These are phyloP conservation scores for Pissodes strobi DNA, from an alignment of 1,140 invertebrate genomes.

Conservation along the genomic window DNA sequence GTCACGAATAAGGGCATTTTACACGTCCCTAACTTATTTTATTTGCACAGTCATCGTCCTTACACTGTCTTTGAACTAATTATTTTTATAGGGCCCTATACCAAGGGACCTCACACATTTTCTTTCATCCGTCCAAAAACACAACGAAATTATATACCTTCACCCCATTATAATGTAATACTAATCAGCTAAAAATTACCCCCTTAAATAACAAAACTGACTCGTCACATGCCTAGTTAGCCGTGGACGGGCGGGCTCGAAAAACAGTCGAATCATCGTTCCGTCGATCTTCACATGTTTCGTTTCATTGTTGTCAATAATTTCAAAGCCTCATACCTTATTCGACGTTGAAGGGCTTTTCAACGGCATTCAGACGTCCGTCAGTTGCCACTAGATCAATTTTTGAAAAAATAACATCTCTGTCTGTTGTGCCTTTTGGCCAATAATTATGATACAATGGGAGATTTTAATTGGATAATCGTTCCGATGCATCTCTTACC, in stretches of 20 bases:
- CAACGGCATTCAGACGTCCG: slow-evolving; percentile 26
- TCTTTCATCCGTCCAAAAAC: not conserved
- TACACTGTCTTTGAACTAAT: slow-evolving; percentile 7
- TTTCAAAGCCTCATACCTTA: slow-evolving; percentile 28
- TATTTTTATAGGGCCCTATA: slow-evolving; percentile 1
- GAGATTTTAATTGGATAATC: slow-evolving; percentile 12
- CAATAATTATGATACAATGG: slow-evolving; percentile 23
- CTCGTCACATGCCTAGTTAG: slow-evolving; percentile 36
- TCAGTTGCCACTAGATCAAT: slow-evolving; percentile 33
- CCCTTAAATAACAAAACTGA: slow-evolving; percentile 27
- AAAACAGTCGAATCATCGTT: slow-evolving; percentile 35
- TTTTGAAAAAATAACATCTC: slow-evolving; percentile 28
- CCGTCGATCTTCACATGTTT: slow-evolving; percentile 34
- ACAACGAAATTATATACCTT: slow-evolving; percentile 21
- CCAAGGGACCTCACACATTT: slow-evolving; percentile 16
- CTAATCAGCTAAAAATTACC: slow-evolving; percentile 36
- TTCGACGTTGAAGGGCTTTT: slow-evolving; percentile 15
- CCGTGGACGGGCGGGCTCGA: slow-evolving; percentile 20
- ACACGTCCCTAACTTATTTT: too few species aligned
- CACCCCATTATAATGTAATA: slow-evolving; percentile 23
- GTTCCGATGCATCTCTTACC: too few species aligned
- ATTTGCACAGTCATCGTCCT: slow-evolving; percentile 20
- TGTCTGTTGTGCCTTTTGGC: slow-evolving; percentile 13
- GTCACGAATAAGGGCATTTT: too few species aligned
- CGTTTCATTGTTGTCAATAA: slow-evolving; percentile 38